These are phyloP conservation scores for Metridium senile DNA, from an alignment of 92 coral and sea anemone species.

Conservation along the genomic window DNA sequence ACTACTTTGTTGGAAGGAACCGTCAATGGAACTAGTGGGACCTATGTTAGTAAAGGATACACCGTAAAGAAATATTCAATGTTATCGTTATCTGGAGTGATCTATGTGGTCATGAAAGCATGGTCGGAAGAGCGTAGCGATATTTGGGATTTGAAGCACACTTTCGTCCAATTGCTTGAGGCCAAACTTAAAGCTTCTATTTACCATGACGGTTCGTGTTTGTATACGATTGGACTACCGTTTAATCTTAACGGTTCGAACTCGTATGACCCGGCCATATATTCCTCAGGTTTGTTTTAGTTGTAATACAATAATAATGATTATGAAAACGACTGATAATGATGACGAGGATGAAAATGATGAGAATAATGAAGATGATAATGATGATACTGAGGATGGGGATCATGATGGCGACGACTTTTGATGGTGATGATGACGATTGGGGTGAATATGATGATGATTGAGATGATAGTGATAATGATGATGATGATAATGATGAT, in stretches of 20 bases:
- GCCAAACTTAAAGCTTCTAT: conserved; percentile 3
- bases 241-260: background rate
- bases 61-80: background rate
- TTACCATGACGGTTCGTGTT: background rate
- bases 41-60: background rate
- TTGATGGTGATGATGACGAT: no score
- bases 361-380: no score
- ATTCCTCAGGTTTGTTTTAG: conserved; percentile 10
- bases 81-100: conserved; percentile 1
- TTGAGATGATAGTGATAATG: no score
- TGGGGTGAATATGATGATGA: no score
- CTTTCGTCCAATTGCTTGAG: background rate
- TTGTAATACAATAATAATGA: no score
- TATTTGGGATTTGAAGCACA: background rate
- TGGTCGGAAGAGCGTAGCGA: background rate
- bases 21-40: background rate
- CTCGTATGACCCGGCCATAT: background rate
- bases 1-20: background rate
- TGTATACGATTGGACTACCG: background rate
- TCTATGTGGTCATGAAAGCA: background rate
- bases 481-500: no score
- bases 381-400: no score
- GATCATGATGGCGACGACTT: no score
- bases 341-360: no score
- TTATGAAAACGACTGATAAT: no score